phyloP scores from a whole-genome alignment of 2,113 vertebrate genomes.

The Aldabrachelys gigantea region DNA sequence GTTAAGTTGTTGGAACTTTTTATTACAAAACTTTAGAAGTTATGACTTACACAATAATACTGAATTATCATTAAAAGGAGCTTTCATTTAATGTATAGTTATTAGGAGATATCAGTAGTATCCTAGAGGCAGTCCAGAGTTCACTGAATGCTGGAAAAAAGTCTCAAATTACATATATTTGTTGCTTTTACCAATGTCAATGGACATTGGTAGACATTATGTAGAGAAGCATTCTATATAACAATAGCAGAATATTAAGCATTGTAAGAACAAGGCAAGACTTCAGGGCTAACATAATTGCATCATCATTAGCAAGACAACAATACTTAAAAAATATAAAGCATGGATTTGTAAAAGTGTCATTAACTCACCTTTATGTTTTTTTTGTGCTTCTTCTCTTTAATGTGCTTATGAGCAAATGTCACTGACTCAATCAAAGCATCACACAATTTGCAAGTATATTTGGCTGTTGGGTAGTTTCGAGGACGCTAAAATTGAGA shows the following conservation, averaged over 20 bases:
- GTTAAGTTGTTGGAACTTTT: background rate
- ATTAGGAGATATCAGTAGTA: background rate
- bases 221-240: background rate
- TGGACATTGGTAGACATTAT: background rate
- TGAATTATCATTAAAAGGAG: background rate
- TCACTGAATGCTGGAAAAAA: background rate
- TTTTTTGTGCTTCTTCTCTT: conserved; percentile 93
- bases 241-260: background rate
- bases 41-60: background rate
- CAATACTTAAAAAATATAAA: background rate
- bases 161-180: background rate
- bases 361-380: conserved; percentile 83
- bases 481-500: conserved; percentile 83
- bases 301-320: background rate
- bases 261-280: rapidly evolving
- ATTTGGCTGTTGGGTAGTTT: conserved; percentile 85
- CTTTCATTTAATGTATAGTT: background rate
- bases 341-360: background rate
- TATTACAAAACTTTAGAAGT: background rate
- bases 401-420: conserved; percentile 89
- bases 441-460: conserved; percentile 88
- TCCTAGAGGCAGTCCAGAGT: background rate
- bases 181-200: background rate
- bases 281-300: background rate
- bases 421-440: conserved; percentile 86